Evolutionary conservation across 2,888 invertebrate species (phyloP), one percentile per base, ranked within the genome.

Genomic region (Polyploca ridens): DNA sequence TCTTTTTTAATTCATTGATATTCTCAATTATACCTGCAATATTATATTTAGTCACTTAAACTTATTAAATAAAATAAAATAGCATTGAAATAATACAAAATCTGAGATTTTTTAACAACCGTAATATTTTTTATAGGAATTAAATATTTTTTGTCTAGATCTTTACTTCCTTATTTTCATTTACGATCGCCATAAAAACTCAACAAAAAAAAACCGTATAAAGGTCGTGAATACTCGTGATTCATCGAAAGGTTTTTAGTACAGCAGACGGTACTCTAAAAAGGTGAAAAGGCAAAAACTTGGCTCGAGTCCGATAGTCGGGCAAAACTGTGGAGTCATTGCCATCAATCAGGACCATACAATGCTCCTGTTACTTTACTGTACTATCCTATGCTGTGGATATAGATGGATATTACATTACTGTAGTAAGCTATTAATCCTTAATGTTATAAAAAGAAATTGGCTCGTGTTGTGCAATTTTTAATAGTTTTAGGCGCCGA

Each of bases 281-380:
- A 86, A 85, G 80, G 79, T 79, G 71, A 84, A 86, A 88, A 84
- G 81, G 84, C 81, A 82, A 83, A 86, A 85, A 75, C 77, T 86
- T 87, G 84, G 86, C 89, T 85, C 79, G 81, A 78, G 78, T 75
- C 78, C 77, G 76, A 76, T 73, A 72, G 76, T 74, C 72, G 66
- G 64, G 72, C 76, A 77, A 84, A 86, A 83, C 69, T 76, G 83
- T 76, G 66, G 58, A 89, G 88, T 93, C 92, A 93, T 81, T 78
- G 81, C 87, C 87, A 92, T 93, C 89, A 89, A 93, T 92, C 93
- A 92, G 75, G 58, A 60, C 49, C 66, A 73, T 77, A 76, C 75
- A 76, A 70, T 62, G 65, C 66, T 71, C 63, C 69, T 68, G 67
- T 69, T 49, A 49, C 49, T 49, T 5, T 54, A 19, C 54, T 54